Percentiles rank a stretch among this genome's conserved stretches.
These are phyloP conservation scores for Apantesis nais DNA, from an alignment of 2,888 invertebrate genomes.

Conservation along the genomic window DNA sequence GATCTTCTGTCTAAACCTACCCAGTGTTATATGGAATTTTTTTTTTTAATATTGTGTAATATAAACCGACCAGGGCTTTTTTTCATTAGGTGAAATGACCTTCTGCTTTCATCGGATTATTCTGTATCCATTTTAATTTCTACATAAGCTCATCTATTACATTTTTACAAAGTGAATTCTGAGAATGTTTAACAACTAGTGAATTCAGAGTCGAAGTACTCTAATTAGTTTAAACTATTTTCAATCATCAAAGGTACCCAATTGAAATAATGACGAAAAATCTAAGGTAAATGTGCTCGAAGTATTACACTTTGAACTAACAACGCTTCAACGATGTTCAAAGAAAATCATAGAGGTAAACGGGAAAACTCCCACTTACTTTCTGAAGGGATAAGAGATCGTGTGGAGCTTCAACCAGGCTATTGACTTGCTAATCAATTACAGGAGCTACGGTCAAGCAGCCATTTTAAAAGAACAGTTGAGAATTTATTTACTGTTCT, in stretches of 20 bases:
- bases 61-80: too few species aligned
- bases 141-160: too few species aligned
- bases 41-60: too few species aligned
- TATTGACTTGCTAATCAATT: slow-evolving; percentile 20
- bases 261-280: slow-evolving; percentile 33
- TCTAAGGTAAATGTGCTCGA: slow-evolving; percentile 16
- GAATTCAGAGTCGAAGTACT: background rate
- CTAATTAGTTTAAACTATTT: background rate
- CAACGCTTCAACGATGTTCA: slow-evolving; percentile 31
- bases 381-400: slow-evolving; percentile 19
- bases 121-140: too few species aligned
- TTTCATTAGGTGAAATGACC: too few species aligned
- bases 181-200: background rate
- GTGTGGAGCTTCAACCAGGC: slow-evolving; percentile 21
- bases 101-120: too few species aligned
- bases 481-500: background rate
- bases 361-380: slow-evolving; percentile 21
- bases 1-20: too few species aligned
- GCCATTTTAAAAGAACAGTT: background rate
- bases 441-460: slow-evolving; percentile 3
- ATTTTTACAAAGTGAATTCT: too few species aligned
- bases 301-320: slow-evolving; percentile 29
- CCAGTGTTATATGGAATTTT: too few species aligned
- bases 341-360: slow-evolving; percentile 32
- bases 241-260: slow-evolving; percentile 17